phyloP scores from a whole-genome alignment of 2,113 vertebrate genomes.

The Elaphurus davidianus region DNA sequence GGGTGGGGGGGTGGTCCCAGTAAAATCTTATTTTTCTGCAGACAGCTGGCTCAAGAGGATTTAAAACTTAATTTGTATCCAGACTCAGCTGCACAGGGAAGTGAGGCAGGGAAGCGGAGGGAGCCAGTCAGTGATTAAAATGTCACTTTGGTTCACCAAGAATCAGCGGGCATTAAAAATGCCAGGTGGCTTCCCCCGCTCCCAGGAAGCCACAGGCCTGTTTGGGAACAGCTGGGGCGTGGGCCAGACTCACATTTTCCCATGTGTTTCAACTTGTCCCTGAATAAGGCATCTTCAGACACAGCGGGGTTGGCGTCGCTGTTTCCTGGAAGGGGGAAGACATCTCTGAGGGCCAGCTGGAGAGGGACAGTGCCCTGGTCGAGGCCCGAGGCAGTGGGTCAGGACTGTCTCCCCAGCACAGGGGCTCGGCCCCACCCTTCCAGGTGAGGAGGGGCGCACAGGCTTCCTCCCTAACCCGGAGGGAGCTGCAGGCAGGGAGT shows the following conservation, averaged over 20 bases:
- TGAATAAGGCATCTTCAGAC: constrained; percentile 96
- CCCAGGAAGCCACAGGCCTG: background rate
- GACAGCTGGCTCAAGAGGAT: constrained; percentile 70
- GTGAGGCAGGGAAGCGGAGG: constrained; percentile 35
- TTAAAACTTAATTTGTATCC: constrained; percentile 72
- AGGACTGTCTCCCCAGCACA: background rate
- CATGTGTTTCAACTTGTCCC: constrained; percentile 99
- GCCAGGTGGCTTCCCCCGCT: background rate
- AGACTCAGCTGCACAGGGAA: constrained; percentile 55
- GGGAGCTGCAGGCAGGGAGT: background rate
- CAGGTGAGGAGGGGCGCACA: background rate
- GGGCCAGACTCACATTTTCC: constrained; percentile 92
- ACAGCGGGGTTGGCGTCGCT: constrained; percentile 83
- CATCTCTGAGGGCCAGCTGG: constrained; percentile 40
- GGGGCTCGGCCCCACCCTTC: background rate
- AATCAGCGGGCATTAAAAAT: background rate
- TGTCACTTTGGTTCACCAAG: constrained; percentile 53
- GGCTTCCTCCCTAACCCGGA: background rate
- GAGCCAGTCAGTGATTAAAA: constrained; percentile 46
- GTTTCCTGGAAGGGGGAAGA: constrained; percentile 78
- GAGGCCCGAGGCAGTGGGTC: fast-evolving
- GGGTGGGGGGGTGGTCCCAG: background rate
- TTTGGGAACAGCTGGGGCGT: background rate
- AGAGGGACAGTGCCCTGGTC: background rate
- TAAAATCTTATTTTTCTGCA: constrained; percentile 37